Evolutionary conservation across 2,888 invertebrate species (phyloP), one percentile per base, ranked within the genome.

Genomic region (Apeira syringaria): DNA sequence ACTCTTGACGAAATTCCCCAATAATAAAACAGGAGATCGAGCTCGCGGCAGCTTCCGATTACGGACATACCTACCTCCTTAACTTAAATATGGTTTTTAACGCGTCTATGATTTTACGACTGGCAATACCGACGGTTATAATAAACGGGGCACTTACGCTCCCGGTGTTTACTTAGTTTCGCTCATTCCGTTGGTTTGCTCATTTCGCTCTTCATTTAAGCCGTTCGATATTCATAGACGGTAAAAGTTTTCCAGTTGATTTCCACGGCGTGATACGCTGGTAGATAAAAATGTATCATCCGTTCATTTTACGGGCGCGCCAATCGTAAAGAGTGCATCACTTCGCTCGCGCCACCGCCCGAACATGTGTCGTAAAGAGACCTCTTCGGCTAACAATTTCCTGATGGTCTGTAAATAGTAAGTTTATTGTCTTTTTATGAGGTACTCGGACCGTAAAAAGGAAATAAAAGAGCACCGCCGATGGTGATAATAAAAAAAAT

Each of bases 401-500:
- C 89, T 88, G 89, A 89, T 89, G 89, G 89, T 88, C 90, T 90
- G 89, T 90, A 90, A 90, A 90, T 90, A 90, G 89, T 89, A 89
- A 89, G 88, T 90, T 90, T 90, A 90, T 85, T 89, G 89, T 89
- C 85, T 88, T 90, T 90, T 90, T 90, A 90, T 90, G 90, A 90
- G 90, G 89, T 90, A 90, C 90, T 90, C 88, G 85, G 88, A 87
- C 87, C 89, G 87, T 90, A 90, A 90, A 90, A 90, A 90, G 84
- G 90, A 89, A 90, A 90, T 90, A 90, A 90, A 90, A 90, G 88
- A 86, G 90, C 89, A 87, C 89, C 89, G 87, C 90, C 88, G 89
- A 86, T 89, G 88, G 90, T 85, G 90, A 87, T 89, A 89, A 89
- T 89, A 89, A 89, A 89, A 89, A 89, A 88, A 89, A 89, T 85